Conservation (phyloP, 2,888 invertebrate genomes). For the Ellobium chinense region DNA sequence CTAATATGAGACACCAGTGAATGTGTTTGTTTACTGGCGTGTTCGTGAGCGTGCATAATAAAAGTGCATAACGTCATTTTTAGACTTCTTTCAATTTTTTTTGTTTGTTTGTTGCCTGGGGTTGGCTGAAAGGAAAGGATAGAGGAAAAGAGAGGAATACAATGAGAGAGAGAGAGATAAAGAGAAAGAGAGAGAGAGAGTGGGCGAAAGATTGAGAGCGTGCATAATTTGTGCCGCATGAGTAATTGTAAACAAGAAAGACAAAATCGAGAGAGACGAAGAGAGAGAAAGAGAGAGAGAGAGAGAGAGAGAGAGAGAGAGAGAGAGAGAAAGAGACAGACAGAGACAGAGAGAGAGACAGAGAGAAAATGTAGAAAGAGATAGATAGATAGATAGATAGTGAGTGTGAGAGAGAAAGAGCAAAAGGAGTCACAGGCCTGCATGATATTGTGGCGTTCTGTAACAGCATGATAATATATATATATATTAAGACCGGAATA, state of each 20-base stretch:
- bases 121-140: slow-evolving; percentile 5
- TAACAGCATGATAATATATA: no score
- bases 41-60: no score
- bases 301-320: neutral
- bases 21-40: no score
- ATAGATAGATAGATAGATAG: slow-evolving; percentile 20
- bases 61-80: no score
- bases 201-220: slow-evolving; percentile 21
- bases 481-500: no score
- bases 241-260: no score
- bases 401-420: slow-evolving; percentile 13
- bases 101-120: neutral
- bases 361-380: neutral
- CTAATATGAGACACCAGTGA: no score
- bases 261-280: slow-evolving; percentile 19
- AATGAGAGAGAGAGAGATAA: slow-evolving; percentile 24
- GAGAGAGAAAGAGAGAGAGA: slow-evolving; percentile 13
- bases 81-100: no score
- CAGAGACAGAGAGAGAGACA: slow-evolving; percentile 32
- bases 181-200: slow-evolving; percentile 31
- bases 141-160: slow-evolving; percentile 23
- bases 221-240: no score
- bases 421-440: no score
- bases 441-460: no score
- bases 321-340: slow-evolving; percentile 30